Evolutionary conservation across 2,113 vertebrate species (phyloP).

Genomic region (Anguilla japonica): DNA sequence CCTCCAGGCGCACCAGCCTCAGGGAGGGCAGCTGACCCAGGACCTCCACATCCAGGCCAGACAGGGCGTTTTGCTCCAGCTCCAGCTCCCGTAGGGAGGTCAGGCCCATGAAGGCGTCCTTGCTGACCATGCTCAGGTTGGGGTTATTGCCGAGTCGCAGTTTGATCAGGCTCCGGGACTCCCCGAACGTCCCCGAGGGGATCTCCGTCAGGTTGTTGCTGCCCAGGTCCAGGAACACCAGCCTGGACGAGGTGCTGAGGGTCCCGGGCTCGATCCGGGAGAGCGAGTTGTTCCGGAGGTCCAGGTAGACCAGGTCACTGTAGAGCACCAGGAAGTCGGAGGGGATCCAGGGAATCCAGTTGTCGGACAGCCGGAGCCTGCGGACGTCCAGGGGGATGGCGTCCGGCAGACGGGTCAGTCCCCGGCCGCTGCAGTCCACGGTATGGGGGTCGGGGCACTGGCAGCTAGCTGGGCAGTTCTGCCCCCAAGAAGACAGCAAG

Average conservation of each 20-base stretch:
- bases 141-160: conserved; percentile 88
- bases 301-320: conserved; percentile 92
- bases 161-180: conserved; percentile 87
- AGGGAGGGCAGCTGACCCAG: conserved; percentile 86
- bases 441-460: conserved; percentile 87
- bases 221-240: conserved; percentile 91
- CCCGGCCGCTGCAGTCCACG: conserved; percentile 83
- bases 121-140: conserved; percentile 81
- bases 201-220: conserved; percentile 94
- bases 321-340: conserved; percentile 94
- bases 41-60: conserved; percentile 79
- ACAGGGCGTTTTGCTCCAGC: conserved; percentile 86
- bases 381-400: conserved; percentile 90
- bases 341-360: conserved; percentile 88
- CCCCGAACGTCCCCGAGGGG: conserved; percentile 82
- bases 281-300: conserved; percentile 93
- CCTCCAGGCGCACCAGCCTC: conserved; percentile 84
- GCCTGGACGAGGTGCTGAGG: conserved; percentile 86
- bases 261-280: conserved; percentile 86
- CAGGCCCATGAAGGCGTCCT: conserved; percentile 88
- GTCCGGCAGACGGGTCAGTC: conserved; percentile 84
- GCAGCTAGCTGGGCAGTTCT: conserved; percentile 81
- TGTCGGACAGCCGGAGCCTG: conserved; percentile 87
- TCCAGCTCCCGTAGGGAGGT: conserved; percentile 91
- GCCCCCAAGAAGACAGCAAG: conserved; percentile 58